phyloP scores from a whole-genome alignment of 2,888 invertebrate genomes.

The Azorinus chamasolen region DNA sequence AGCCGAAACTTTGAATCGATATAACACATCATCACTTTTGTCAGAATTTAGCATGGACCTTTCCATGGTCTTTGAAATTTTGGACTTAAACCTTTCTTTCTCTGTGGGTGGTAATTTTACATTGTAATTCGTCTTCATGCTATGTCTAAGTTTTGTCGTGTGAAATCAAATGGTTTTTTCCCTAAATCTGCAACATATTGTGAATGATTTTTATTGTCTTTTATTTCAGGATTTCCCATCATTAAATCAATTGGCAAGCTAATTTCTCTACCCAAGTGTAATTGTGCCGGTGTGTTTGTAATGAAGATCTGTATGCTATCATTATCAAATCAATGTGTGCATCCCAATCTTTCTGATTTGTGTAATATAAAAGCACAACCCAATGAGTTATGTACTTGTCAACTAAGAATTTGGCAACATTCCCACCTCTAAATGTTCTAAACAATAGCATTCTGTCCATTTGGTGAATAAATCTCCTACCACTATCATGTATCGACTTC shows the following conservation, averaged over 20 bases:
- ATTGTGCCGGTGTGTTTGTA: constrained; percentile 39
- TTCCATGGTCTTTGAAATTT: constrained; percentile 28
- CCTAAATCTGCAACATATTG: too few relatives aligned
- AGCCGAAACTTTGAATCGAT: too few relatives aligned
- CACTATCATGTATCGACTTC: too few relatives aligned
- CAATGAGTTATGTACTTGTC: constrained; percentile 37
- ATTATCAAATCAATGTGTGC: constrained; percentile 32
- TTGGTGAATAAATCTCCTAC: constrained; percentile 63
- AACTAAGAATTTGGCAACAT: constrained; percentile 47
- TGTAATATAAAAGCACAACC: too few relatives aligned
- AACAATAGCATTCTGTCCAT: constrained; percentile 42
- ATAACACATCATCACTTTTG: too few relatives aligned
- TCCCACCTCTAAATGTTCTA: constrained; percentile 49
- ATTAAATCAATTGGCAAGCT: constrained; percentile 8
- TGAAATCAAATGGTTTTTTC: too few relatives aligned
- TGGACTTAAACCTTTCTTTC: constrained; percentile 9
- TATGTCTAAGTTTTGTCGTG: constrained; percentile 19
- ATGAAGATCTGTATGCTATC: constrained; percentile 54
- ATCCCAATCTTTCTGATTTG: constrained; percentile 51
- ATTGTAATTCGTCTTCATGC: too few relatives aligned
- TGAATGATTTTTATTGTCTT: too few relatives aligned
- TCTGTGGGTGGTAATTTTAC: too few relatives aligned
- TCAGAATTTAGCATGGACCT: too few relatives aligned
- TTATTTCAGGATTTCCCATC: too few relatives aligned
- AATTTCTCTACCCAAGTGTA: constrained; percentile 48